Evolutionary conservation across 2,113 vertebrate species (phyloP).

Genomic region (Channa argus): DNA sequence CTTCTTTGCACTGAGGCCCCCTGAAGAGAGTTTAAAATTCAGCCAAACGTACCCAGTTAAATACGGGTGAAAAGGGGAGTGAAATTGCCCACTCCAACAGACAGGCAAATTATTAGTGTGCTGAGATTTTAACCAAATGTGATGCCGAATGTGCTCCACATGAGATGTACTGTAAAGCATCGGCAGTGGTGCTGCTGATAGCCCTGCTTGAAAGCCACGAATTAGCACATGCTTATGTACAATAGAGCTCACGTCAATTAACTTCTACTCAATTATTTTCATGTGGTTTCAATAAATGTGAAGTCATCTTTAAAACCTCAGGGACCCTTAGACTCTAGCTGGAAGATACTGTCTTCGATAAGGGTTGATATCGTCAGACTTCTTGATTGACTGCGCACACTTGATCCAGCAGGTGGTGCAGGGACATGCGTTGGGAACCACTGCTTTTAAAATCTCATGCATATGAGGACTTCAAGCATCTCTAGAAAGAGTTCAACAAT

Average conservation of each 20-base stretch:
- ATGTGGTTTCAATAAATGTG: no score
- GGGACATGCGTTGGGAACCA: no score
- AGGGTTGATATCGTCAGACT: no score
- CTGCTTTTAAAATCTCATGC: no score
- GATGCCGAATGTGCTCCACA: not conserved
- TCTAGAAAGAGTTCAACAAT: not conserved
- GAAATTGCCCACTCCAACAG: not conserved
- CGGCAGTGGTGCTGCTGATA: not conserved
- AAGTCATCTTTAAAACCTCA: no score
- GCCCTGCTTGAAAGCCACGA: not conserved
- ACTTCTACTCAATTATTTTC: not conserved
- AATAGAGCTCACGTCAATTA: not conserved
- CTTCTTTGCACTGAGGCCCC: not conserved
- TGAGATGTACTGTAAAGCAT: slow-evolving; percentile 11
- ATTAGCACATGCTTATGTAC: not conserved
- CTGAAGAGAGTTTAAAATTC: not conserved
- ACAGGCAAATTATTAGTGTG: not conserved
- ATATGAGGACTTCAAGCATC: not conserved
- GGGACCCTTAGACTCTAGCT: no score
- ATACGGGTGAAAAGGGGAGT: slow-evolving; percentile 12
- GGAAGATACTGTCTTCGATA: no score
- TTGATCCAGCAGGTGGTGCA: no score
- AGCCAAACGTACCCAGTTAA: slow-evolving; percentile 9
- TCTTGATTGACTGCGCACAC: no score
- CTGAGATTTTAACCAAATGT: not conserved